These are phyloP conservation scores for Helogale parvula DNA, from an alignment of 2,113 vertebrate species.

Conservation along the genomic window DNA sequence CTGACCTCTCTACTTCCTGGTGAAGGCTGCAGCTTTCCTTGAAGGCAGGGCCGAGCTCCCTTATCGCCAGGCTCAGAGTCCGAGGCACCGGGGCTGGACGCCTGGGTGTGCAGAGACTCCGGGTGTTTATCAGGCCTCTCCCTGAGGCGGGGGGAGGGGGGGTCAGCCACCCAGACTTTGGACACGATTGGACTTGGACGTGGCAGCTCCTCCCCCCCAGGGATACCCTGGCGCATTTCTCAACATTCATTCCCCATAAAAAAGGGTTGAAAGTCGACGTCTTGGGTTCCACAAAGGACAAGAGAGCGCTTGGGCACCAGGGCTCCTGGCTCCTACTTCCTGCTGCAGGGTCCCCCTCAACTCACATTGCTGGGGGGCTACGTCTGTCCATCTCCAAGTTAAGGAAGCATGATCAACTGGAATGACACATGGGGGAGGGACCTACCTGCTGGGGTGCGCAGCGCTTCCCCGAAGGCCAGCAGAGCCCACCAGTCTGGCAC, in stretches of 20 bases:
- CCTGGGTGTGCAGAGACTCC: accelerated
- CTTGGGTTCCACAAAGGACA: neutral
- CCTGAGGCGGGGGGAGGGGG: accelerated
- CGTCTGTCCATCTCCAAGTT: neutral
- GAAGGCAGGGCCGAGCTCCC: neutral
- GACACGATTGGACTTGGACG: neutral
- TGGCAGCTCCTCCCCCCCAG: neutral
- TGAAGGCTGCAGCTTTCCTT: neutral
- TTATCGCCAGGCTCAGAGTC: conserved; percentile 57
- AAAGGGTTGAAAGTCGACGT: conserved; percentile 49
- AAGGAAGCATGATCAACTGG: neutral
- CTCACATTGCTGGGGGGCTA: accelerated
- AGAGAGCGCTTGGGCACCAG: neutral
- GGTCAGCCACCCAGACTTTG: conserved; percentile 48
- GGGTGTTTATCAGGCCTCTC: conserved; percentile 46
- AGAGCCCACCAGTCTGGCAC: accelerated
- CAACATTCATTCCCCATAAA: conserved; percentile 27
- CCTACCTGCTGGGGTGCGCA: accelerated
- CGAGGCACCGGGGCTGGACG: neutral
- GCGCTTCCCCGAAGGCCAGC: neutral
- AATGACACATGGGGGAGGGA: accelerated
- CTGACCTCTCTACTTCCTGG: conserved; percentile 42
- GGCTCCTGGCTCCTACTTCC: neutral
- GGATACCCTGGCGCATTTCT: conserved; percentile 14
- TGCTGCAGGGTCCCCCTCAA: accelerated